Evolutionary conservation across 2,113 vertebrate genomes (phyloP).

Genomic region (Abramis brama): DNA sequence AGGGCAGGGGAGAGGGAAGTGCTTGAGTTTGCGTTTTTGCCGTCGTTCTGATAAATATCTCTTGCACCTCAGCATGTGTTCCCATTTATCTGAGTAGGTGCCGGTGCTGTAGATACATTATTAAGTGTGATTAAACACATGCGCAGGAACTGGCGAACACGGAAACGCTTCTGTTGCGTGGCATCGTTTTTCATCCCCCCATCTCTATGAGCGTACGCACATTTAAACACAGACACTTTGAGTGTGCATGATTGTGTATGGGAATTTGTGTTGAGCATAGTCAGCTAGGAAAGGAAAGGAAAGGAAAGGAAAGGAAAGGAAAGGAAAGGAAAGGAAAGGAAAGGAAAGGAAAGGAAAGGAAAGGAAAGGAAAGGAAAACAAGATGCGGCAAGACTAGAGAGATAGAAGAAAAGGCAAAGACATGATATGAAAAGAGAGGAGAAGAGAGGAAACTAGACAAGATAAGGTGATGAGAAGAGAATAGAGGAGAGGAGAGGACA

Average conservation of each 20-base stretch:
- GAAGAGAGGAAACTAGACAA: not conserved
- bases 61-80: constrained; percentile 61
- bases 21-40: constrained; percentile 56
- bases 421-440: not conserved
- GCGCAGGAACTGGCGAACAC: constrained; percentile 56
- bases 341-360: not conserved
- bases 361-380: not conserved
- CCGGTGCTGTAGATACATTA: constrained; percentile 61
- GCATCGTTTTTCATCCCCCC: constrained; percentile 56
- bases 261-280: constrained; percentile 15
- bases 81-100: constrained; percentile 60
- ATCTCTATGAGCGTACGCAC: constrained; percentile 15
- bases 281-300: not conserved
- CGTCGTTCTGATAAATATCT: constrained; percentile 63
- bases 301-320: not conserved
- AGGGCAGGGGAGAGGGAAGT: constrained; percentile 51
- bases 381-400: not conserved
- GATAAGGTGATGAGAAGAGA: not conserved
- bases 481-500: not conserved
- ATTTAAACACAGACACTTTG: not conserved
- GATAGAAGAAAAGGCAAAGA: not conserved
- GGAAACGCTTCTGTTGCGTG: constrained; percentile 56
- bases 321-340: not conserved
- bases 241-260: constrained; percentile 4
- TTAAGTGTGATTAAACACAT: constrained; percentile 66